Evolutionary conservation across 2,113 vertebrate species (phyloP), one percentile per base, ranked within the genome.

Genomic region (Narcine bancroftii): DNA sequence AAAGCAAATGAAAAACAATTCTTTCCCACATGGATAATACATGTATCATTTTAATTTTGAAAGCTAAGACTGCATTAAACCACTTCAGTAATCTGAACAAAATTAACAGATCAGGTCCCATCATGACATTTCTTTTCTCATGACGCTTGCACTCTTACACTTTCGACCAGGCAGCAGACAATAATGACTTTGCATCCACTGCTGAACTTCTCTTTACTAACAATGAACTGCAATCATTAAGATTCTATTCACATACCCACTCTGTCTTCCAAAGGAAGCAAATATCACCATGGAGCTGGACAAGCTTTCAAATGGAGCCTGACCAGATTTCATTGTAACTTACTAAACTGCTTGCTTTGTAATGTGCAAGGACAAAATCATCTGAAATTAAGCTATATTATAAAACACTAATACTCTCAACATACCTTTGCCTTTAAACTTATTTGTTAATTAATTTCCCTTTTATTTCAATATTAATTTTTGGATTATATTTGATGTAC

Each of bases 231-330:
- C 10, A 47, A 19, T 45, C 89, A 71, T 69, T 71, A 39, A 91
- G 65, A 69, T 47, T 91, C 89, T 65, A 91, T 3, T 69, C 66
- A 91, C 65, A 69, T 91, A 69, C 39, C 29, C 39, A 91, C 3
- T 42, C 39, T 42, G 45, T 91, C 65, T 69, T 89, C 89, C 89
- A 45, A 71, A 47, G 21, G 63, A 89, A 45, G 65, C 45, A 69
- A 91, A 69, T 69, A 91, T 66, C 65, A 69, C 87, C 87, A 66
- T 69, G 36, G 65, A 91, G 42, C 60, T 89, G 53, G 85, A 1
- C 36, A 69, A 45, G 65, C 17, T 39, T 66, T 45, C 36, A 91
- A 71, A 26, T 91, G 7, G 39, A 11, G 0, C 45, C 39, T 66
- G 21, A 91, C 69, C 42, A 71, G 65, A 11, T 71, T 91, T 69